Evolutionary conservation across 2,113 vertebrate genomes (phyloP), one percentile per base, ranked within the genome.

Genomic region (Stomatorhinus ivindoensis): DNA sequence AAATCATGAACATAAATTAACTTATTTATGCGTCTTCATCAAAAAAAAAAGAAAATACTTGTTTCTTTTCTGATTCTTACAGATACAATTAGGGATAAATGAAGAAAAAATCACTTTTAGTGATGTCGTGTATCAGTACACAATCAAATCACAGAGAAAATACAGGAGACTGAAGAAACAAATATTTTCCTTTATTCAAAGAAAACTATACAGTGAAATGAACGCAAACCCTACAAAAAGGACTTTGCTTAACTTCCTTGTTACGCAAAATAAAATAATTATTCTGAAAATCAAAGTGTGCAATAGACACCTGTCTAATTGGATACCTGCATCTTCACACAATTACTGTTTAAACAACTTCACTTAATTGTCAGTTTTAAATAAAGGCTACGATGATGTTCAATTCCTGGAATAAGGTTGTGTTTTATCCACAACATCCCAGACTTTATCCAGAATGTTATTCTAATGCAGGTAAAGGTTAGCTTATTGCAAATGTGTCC

Each of bases 101-200:
- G 58, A 87, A 90, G 19, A 39, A 51, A 89, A 61, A n/a, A 27
- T 46, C 19, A 87, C 58, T 46, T 51, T 4, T 55, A 89, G 44
- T 1, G 55, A 11, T 82, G 84, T 88, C 80, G 55, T 73, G 21
- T 17, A 50, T 88, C 53, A 65, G 44, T 19, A 86, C 1, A 24
- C 21, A 35, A 31, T 27, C 48, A 85, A 39, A 87, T 89, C 7
- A 89, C 88, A 96, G 97, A 95, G 96, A 96, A 98, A 96, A 92
- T 95, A 96, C 95, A 96, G 94, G 94, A 97, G 93, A 95, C 95
- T 92, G 94, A 95, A 96, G 96, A 98, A 98, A 97, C 96, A 97
- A 97, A 96, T 97, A 97, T 97, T 97, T 97, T 97, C 96, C 97
- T 99, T 99, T 99, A 99, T 99, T 98, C 53, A 91, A 51, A 91